Conservation (phyloP, 2,797 vertebrate genomes). For the Jordanella pulchra region DNA sequence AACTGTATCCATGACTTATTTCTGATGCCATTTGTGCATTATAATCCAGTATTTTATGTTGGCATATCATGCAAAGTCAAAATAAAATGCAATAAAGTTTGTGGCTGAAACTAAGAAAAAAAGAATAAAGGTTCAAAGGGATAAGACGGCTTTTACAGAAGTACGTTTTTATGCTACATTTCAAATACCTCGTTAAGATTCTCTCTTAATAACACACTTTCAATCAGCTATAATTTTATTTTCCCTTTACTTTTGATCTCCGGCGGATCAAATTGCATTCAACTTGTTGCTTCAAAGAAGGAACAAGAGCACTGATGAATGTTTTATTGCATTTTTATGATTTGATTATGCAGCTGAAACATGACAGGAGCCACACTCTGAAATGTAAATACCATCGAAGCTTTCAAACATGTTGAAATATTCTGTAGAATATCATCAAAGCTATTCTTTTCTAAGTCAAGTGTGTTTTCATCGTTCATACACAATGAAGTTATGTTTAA, state of each 20-base stretch:
- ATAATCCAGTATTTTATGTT: not conserved
- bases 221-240: constrained; percentile 4
- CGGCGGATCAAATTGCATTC: constrained; percentile 25
- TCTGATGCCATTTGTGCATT: not conserved
- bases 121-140: not conserved
- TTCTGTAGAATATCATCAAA: constrained; percentile 3
- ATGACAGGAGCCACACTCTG: not conserved
- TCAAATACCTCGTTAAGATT: constrained; percentile 20
- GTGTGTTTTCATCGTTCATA: not conserved
- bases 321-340: constrained; percentile 33
- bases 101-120: not conserved
- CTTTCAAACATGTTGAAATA: constrained; percentile 10
- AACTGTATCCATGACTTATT: not conserved
- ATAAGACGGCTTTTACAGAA: not conserved
- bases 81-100: not conserved
- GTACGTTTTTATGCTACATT: constrained; percentile 4
- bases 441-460: constrained; percentile 5
- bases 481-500: constrained; percentile 4
- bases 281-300: constrained; percentile 32
- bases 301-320: constrained; percentile 46
- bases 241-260: constrained; percentile 11
- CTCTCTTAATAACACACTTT: constrained; percentile 32
- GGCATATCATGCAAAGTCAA: not conserved
- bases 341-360: constrained; percentile 33
- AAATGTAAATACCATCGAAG: not conserved